Evolutionary conservation across 1,140 invertebrate species (phyloP), one percentile per base, ranked within the genome.

Genomic region (Maconellicoccus hirsutus): DNA sequence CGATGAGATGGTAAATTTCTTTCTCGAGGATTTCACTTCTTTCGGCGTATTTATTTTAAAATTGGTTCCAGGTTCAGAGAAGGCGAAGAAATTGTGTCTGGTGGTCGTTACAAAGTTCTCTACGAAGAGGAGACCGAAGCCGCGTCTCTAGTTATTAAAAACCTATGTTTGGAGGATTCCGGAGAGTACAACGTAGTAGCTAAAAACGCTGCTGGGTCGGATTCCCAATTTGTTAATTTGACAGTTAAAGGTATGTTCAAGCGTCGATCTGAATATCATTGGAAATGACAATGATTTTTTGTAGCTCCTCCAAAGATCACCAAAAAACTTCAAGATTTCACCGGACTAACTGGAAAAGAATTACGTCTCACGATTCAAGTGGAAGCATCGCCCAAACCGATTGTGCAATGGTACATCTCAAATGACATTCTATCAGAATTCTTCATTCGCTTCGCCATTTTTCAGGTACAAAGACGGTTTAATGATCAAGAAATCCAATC

Each of bases 41-140:
- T 23, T 10, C 22, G 16, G 22, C n/a, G 59, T n/a, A 59, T 69
- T 72, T 39, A 72, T 23, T 59, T 21, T 70, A 69, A 7, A 63
- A 70, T 70, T 1, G 3, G 3, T 8, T 16, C 2, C 72, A 85
- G 84, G 84, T 88, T 86, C 39, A 91, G 94, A 77, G 88, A 93
- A 73, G 92, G 90, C 0, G 84, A 91, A 77, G 85, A 92, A 75
- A 84, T 97, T 19, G 83, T 90, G 74, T 84, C 90, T 12, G 88
- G 90, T 72, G 87, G 88, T 1, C 86, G 89, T 74, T 88, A 92
- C 75, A 93, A 93, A 81, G 86, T 81, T 75, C 81, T 98, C 1
- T 94, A 93, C 81, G 94, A 96, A 74, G 94, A 96, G 75, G 94
- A 98, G 78, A 92, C 94, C 73, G 94, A 97, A 79, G 90, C 83